Evolutionary conservation across 1,140 invertebrate genomes (phyloP).

Genomic region (Euura lappo): DNA sequence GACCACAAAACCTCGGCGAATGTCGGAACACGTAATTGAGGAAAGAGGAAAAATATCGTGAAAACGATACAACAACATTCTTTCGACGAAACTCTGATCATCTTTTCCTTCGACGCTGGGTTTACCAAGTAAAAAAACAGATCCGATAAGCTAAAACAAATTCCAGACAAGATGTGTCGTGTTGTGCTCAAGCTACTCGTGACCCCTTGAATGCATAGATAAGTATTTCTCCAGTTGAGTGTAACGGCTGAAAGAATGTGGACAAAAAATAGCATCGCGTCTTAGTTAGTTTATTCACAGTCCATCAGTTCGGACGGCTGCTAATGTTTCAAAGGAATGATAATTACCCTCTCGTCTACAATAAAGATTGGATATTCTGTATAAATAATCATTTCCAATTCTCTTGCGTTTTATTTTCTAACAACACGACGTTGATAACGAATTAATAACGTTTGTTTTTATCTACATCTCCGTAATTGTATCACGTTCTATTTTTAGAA

Average conservation of each 20-base stretch:
- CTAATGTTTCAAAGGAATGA: too few species aligned
- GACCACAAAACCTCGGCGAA: neutral
- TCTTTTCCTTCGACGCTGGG: neutral
- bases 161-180: neutral
- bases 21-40: conserved; percentile 20
- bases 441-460: neutral
- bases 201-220: neutral
- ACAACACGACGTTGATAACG: too few species aligned
- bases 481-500: neutral
- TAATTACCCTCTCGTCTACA: too few species aligned
- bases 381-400: too few species aligned
- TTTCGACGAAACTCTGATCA: neutral
- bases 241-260: neutral
- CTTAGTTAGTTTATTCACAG: too few species aligned
- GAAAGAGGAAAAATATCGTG: neutral
- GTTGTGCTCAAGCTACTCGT: neutral
- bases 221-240: neutral
- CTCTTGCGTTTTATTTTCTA: too few species aligned
- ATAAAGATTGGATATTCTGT: too few species aligned
- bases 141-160: neutral
- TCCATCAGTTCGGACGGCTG: too few species aligned
- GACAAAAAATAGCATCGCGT: neutral
- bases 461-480: neutral
- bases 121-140: neutral
- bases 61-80: neutral